These are phyloP conservation scores for Stenurella melanura DNA, from an alignment of 2,888 invertebrate species.

Conservation along the genomic window DNA sequence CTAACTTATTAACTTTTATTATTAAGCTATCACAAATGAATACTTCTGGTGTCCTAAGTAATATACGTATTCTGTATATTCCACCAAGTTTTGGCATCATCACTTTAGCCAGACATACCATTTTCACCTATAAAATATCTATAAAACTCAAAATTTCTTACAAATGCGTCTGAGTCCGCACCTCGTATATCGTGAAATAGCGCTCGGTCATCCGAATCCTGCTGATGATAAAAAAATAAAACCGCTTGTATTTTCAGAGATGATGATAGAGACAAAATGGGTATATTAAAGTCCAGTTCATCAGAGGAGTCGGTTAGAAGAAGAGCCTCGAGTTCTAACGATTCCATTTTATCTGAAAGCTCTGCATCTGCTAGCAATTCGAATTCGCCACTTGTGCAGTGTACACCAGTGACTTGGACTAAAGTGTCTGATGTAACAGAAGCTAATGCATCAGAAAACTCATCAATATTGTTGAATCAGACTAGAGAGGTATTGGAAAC, in stretches of 20 bases:
- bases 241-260: constrained; percentile 73
- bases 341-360: constrained; percentile 76
- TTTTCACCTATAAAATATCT: no score
- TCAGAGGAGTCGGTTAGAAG: constrained; percentile 79
- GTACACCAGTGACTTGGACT: constrained; percentile 70
- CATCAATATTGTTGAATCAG: constrained; percentile 65
- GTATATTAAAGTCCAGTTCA: constrained; percentile 77
- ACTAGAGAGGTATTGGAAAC: constrained; percentile 82
- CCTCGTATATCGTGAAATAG: no score
- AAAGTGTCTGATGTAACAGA: constrained; percentile 71
- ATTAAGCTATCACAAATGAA: no score
- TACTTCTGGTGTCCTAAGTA: no score
- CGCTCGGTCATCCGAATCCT: no score
- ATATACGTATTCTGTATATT: no score
- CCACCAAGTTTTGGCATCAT: no score
- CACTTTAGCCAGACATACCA: no score
- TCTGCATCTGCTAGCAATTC: constrained; percentile 67
- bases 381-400: constrained; percentile 68
- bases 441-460: constrained; percentile 64
- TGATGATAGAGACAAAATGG: constrained; percentile 78
- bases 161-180: no score
- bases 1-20: no score
- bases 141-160: no score
- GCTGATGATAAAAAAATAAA: no score
- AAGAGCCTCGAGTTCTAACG: constrained; percentile 78